Conservation (phyloP, 2,113 vertebrate species). For the Nematolebias whitei region DNA sequence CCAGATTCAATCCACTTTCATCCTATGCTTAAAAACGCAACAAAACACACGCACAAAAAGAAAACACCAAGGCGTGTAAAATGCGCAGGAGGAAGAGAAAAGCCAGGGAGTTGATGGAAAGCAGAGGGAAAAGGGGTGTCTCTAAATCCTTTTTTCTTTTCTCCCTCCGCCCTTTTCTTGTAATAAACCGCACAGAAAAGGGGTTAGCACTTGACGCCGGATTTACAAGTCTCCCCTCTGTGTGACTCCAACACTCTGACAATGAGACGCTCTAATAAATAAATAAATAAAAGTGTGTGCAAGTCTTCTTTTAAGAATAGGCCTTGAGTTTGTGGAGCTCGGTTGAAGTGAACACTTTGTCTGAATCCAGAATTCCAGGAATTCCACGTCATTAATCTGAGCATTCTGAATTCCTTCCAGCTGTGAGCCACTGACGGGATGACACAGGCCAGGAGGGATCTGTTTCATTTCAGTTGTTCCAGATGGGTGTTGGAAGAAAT, state of each 20-base stretch:
- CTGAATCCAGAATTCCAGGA: conserved; percentile 79
- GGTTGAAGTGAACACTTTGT: conserved; percentile 70
- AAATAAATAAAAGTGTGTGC: background rate
- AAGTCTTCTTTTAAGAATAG: conserved; percentile 41
- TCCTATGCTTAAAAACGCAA: conserved; percentile 3
- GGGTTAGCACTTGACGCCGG: conserved; percentile 60
- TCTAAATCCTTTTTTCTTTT: conserved; percentile 61
- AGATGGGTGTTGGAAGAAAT: conserved; percentile 17
- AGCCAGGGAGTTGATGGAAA: conserved; percentile 66
- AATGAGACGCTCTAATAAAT: conserved; percentile 25
- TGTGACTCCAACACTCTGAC: conserved; percentile 50
- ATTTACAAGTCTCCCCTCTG: conserved; percentile 63
- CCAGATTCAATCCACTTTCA: conserved; percentile 26
- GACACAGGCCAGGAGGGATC: conserved; percentile 35
- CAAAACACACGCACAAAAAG: background rate
- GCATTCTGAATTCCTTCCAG: conserved; percentile 77
- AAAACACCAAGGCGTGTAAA: conserved; percentile 66
- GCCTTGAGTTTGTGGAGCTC: conserved; percentile 34
- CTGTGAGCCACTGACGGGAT: conserved; percentile 59
- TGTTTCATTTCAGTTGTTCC: conserved; percentile 63
- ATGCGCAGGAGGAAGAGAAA: conserved; percentile 35
- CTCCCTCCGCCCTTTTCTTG: conserved; percentile 65
- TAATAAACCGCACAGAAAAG: conserved; percentile 67
- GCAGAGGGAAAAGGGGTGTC: conserved; percentile 52
- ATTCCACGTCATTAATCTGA: conserved; percentile 81